Evolutionary conservation across 2,797 vertebrate species (phyloP), one percentile per base, ranked within the genome.

Genomic region (Typhlichthys subterraneus): DNA sequence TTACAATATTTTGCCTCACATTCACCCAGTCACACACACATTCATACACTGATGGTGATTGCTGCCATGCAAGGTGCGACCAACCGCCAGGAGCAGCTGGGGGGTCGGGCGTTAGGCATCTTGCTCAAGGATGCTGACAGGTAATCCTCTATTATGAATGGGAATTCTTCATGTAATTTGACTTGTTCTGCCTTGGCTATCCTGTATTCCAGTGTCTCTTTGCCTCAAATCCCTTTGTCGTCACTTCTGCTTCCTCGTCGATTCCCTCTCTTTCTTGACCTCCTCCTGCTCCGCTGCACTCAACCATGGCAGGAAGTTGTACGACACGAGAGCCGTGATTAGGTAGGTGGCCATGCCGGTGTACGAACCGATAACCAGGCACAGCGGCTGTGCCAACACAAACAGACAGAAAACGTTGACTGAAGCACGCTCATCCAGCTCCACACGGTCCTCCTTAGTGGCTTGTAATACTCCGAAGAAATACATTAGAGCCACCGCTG

Each of bases 391-490:
- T 4, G 70, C 90, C 65, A 94, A 50, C 57, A 93, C 91, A 3
- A 95, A 95, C 70, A 94, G 81, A 14, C 89, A 93, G 84, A 94
- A 93, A n/a, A 94, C 93, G 4, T 94, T 95, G 61, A 92, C 23
- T 0, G 92, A 93, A 0, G 93, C 93, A 0, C 84, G 84, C 9
- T 93, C 75, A 0, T 92, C 83, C 72, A 95, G 83, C 63, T 93
- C 80, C 64, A 95, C 73, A 0, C 66, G 77, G n/a, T 90, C 72
- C 0, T 84, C 79, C 79, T 88, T 76, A 0, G 87, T 70, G 0
- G 89, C 92, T 53, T 81, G 83, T 67, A 89, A 63, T 62, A 94
- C 91, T 0, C 82, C 88, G 4, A 93, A 94, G 72, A 94, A 94
- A 62, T 94, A 95, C 1, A 93, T 57, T 17, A 94, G 86, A 0